Evolutionary conservation across 1,140 invertebrate genomes (phyloP).

Genomic region (Macrostomum lignano): DNA sequence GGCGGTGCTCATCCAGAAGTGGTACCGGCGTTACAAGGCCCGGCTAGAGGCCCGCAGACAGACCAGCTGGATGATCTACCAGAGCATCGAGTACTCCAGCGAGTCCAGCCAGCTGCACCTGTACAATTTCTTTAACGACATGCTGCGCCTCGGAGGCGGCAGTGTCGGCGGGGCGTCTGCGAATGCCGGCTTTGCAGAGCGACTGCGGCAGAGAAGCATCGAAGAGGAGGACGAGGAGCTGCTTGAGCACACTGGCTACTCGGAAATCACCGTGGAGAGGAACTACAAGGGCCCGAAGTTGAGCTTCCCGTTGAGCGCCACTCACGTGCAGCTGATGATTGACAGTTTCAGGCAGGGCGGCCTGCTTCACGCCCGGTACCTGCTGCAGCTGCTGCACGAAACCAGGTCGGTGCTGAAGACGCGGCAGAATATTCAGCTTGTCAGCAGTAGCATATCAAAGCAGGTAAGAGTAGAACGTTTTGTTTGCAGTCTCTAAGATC

Average conservation of each 20-base stretch:
- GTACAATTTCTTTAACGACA: too few relatives aligned
- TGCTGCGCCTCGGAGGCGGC: too few relatives aligned
- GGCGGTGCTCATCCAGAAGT: constrained; percentile 59
- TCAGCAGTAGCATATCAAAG: too few relatives aligned
- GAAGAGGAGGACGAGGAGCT: constrained; percentile 16
- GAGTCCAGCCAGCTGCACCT: too few relatives aligned
- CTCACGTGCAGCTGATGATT: constrained; percentile 44
- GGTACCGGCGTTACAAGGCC: constrained; percentile 59
- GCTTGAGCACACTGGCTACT: constrained; percentile 16
- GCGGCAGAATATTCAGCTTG: constrained; percentile 48
- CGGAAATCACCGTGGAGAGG: constrained; percentile 25
- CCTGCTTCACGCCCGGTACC: constrained; percentile 51
- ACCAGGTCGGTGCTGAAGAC: constrained; percentile 41
- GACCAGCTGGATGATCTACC: constrained; percentile 74
- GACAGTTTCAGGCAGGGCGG: constrained; percentile 42
- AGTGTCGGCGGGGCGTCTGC: too few relatives aligned
- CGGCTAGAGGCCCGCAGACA: constrained; percentile 49
- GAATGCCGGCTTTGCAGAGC: too few relatives aligned
- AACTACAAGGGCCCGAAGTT: constrained; percentile 42
- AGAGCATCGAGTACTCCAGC: constrained; percentile 62
- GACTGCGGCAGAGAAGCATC: too few relatives aligned
- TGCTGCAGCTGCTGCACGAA: constrained; percentile 46
- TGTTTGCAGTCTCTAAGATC: too few relatives aligned
- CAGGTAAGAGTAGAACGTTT: too few relatives aligned
- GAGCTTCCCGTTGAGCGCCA: constrained; percentile 40